Percentiles rank a stretch among this genome's conserved stretches.
Evolutionary conservation across 2,113 vertebrate genomes (phyloP).

Genomic region (Daphoenositta chrysoptera): DNA sequence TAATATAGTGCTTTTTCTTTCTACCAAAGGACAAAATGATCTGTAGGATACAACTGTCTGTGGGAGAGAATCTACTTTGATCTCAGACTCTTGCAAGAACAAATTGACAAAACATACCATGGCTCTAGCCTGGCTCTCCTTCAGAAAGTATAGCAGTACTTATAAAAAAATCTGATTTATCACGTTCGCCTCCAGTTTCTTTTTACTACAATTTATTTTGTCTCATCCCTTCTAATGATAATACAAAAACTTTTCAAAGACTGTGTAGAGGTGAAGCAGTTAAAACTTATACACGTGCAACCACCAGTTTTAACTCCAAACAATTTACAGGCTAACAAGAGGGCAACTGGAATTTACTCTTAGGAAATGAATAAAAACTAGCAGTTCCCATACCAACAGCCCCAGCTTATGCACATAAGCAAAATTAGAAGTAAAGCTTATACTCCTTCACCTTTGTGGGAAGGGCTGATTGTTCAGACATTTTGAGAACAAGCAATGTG

Average conservation of each 20-base stretch:
- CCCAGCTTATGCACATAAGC: neutral
- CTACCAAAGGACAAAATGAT: neutral
- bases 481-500: neutral
- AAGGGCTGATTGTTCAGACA: neutral
- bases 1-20: neutral
- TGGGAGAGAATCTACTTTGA: neutral
- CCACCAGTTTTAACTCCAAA: neutral
- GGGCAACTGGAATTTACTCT: neutral
- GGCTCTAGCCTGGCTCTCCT: neutral
- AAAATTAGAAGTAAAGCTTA: neutral
- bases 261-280: neutral
- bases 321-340: neutral
- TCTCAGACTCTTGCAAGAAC: neutral
- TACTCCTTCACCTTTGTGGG: neutral
- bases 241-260: neutral
- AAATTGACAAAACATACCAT: neutral
- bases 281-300: neutral
- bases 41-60: neutral
- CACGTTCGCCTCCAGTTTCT: neutral
- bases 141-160: neutral
- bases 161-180: neutral
- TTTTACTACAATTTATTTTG: neutral
- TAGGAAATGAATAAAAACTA: neutral
- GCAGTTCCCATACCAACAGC: neutral
- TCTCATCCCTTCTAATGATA: neutral